These are phyloP conservation scores for Hylyphantes graminicola DNA, from an alignment of 1,140 invertebrate species.

Conservation along the genomic window DNA sequence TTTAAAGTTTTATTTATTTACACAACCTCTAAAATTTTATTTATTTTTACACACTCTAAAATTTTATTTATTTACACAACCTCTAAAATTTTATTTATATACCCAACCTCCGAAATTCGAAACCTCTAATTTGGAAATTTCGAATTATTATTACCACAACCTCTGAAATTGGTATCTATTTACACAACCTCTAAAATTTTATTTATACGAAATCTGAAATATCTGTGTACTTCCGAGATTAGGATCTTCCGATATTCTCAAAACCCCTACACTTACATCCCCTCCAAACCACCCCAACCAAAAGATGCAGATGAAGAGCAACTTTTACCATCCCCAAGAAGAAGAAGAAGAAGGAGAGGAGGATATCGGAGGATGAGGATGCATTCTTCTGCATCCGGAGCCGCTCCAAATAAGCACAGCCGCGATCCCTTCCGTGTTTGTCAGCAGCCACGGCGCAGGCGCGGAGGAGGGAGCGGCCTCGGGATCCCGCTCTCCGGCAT, in stretches of 20 bases:
- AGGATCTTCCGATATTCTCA: not conserved
- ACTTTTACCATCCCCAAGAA: not conserved
- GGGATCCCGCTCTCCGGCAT: constrained; percentile 54
- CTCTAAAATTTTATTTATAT: no score
- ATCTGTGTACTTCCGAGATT: no score
- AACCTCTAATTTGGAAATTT: no score
- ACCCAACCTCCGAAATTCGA: no score
- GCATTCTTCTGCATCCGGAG: constrained; percentile 49
- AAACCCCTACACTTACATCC: not conserved
- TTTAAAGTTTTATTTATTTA: no score
- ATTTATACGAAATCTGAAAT: no score
- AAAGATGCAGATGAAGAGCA: not conserved
- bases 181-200: no score
- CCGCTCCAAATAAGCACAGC: constrained; percentile 59
- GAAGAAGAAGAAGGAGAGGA: constrained; percentile 14
- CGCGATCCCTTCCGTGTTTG: constrained; percentile 56
- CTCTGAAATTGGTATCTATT: no score
- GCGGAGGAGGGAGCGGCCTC: constrained; percentile 40
- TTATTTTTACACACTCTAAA: no score
- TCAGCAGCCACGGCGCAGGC: constrained; percentile 41
- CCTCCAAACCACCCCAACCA: not conserved
- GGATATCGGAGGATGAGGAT: constrained; percentile 40
- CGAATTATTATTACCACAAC: no score
- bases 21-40: no score
- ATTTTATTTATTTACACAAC: no score